Conservation (phyloP, 64 coral and sea anemone genomes). For the Dendronephthya gigantea region DNA sequence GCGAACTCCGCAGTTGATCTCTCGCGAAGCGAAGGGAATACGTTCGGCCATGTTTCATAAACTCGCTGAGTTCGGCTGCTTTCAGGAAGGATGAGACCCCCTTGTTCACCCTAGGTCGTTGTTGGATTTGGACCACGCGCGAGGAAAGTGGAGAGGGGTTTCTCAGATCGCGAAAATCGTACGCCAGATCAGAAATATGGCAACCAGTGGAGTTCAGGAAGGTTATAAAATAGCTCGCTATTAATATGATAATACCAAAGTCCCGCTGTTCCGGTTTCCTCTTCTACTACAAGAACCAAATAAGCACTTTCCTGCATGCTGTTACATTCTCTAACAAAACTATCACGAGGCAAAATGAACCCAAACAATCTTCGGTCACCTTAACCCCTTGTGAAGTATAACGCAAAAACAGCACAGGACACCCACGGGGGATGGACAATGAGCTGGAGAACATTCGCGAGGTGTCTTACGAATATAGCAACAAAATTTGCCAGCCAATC, state of each 20-base stretch:
- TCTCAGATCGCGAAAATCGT: not conserved
- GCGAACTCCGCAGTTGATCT: not conserved
- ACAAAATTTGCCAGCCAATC: not conserved
- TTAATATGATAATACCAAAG: not conserved
- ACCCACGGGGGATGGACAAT: not conserved
- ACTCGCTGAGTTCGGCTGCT: not conserved
- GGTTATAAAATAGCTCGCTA: not conserved
- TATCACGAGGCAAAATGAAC: not conserved
- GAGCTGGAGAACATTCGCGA: not conserved
- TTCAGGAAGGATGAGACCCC: not conserved
- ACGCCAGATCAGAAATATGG: not conserved
- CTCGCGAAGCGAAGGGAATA: not conserved
- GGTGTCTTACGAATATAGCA: not conserved
- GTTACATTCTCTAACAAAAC: not conserved
- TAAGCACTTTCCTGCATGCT: not conserved
- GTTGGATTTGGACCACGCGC: not conserved
- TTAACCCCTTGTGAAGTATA: not conserved
- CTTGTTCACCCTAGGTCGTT: not conserved
- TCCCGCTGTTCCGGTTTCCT: not conserved
- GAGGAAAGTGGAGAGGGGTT: not conserved
- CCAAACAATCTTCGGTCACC: not conserved
- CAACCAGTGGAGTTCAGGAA: not conserved
- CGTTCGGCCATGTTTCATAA: not conserved
- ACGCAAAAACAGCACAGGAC: not conserved
- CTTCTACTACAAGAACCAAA: not conserved